Percentiles rank a stretch among this genome's conserved stretches.
Conservation (phyloP, 1,140 invertebrate genomes). For the Rhyzopertha dominica region DNA sequence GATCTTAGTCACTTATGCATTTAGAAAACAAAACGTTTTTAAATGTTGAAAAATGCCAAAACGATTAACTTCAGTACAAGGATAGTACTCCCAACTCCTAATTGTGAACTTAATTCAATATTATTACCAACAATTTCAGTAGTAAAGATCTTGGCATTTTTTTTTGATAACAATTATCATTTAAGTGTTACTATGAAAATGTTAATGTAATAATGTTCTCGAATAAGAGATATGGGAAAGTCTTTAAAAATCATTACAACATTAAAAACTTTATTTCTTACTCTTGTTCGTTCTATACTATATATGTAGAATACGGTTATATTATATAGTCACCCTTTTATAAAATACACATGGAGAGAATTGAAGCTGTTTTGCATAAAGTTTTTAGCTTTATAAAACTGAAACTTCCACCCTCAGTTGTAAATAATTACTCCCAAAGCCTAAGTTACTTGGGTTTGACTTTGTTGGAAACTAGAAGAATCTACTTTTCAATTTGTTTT, state of each 20-base stretch:
- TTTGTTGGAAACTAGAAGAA: no score
- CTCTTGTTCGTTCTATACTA: conserved; percentile 2
- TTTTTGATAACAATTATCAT: background rate
- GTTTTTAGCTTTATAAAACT: no score
- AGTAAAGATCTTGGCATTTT: conserved; percentile 5
- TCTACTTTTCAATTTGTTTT: no score
- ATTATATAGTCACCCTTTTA: conserved; percentile 1
- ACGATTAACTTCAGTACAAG: conserved; percentile 3
- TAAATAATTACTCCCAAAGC: background rate
- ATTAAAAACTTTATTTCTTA: conserved; percentile 3
- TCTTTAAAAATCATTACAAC: background rate
- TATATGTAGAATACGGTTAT: background rate
- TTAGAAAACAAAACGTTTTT: background rate
- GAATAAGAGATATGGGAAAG: conserved; percentile 1
- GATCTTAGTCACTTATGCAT: conserved; percentile 3
- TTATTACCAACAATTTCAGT: background rate
- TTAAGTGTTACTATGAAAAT: conserved; percentile 2
- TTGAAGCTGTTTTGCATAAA: conserved; percentile 4
- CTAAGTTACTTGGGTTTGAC: background rate
- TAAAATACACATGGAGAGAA: conserved; percentile 1
- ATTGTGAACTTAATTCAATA: background rate
- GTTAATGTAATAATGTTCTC: background rate
- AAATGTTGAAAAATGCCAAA: conserved; percentile 5
- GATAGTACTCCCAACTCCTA: conserved; percentile 3
- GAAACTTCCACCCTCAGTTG: conserved; percentile 1